These are phyloP conservation scores for Platynereis dumerilii DNA, from an alignment of 2,888 invertebrate species.

Conservation along the genomic window DNA sequence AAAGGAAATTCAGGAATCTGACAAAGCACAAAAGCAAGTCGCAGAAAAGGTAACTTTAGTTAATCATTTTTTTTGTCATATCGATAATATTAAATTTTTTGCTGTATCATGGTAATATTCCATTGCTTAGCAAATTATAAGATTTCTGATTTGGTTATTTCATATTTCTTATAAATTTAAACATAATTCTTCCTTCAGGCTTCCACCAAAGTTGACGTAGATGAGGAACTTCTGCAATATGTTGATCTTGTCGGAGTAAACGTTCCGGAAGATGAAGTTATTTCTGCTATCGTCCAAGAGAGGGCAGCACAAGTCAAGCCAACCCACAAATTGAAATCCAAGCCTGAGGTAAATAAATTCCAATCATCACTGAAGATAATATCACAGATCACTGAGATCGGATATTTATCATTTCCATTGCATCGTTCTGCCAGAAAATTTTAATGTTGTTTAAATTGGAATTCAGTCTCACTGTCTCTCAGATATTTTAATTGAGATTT, in stretches of 20 bases:
- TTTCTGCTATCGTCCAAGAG: conserved; percentile 31
- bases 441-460: no score
- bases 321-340: neutral
- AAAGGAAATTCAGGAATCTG: conserved; percentile 42
- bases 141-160: no score
- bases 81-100: neutral
- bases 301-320: conserved; percentile 24
- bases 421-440: no score
- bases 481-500: no score
- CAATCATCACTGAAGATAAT: no score
- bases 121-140: no score
- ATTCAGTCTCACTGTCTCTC: no score
- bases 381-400: no score
- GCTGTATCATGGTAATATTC: no score
- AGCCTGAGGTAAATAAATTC: conserved; percentile 16
- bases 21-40: conserved; percentile 42
- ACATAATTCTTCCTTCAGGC: conserved; percentile 39
- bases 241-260: conserved; percentile 47
- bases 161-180: no score
- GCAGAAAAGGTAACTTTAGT: conserved; percentile 48
- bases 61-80: neutral
- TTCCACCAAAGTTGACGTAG: conserved; percentile 38
- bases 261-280: conserved; percentile 42
- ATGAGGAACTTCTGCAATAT: conserved; percentile 39
- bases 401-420: no score